Base-by-base conservation (phyloP, 2,888 invertebrate genomes). In the Ectemnius cavifrons region DNA sequence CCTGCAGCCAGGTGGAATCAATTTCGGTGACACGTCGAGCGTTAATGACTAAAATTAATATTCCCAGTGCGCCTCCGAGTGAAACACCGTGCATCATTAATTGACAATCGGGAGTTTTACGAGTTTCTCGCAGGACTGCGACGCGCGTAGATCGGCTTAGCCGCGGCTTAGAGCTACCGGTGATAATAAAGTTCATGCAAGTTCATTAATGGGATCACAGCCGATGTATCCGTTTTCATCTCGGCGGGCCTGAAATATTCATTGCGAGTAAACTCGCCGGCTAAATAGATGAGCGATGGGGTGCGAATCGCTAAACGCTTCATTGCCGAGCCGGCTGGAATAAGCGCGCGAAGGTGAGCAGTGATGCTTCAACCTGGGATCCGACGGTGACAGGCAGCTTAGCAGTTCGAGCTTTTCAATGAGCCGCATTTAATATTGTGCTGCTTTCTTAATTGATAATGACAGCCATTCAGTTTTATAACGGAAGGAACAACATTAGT, bases 171-270 rank as follows among this genome's bases (percentile, higher is more conserved):
- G n/a, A 64, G 0, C 2, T 46, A 60, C 57, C 60, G 75, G 60
- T 61, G 67, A 75, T 62, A 75, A 76, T 66, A 46, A 76, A 71
- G 63, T 75, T 75, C 63, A 14, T 37, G 49, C 5, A 71, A 75
- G 63, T 67, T 70, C 18, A 62, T 70, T 76, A 76, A 76, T 71
- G 58, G 66, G 64, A 75, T 76, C 63, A 76, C 60, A 56, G 28
- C 57, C 57, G 60, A 49, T 60, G 28, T 56, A 63, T 47, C 47
- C 52, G 66, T 76, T 37, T 69, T n/a, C 1, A 57, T 60, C 67
- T 60, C 52, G 47, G 11, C 8, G 2, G n/a, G 14, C 14, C 61
- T 46, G 60, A 67, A 75, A 75, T 76, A 75, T 75, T 76, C 75
- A 75, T 76, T 70, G 23, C 23, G 23, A 23, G 2, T 23, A 23